Evolutionary conservation across 2,113 vertebrate genomes (phyloP).

Genomic region (Vidua chalybeata): DNA sequence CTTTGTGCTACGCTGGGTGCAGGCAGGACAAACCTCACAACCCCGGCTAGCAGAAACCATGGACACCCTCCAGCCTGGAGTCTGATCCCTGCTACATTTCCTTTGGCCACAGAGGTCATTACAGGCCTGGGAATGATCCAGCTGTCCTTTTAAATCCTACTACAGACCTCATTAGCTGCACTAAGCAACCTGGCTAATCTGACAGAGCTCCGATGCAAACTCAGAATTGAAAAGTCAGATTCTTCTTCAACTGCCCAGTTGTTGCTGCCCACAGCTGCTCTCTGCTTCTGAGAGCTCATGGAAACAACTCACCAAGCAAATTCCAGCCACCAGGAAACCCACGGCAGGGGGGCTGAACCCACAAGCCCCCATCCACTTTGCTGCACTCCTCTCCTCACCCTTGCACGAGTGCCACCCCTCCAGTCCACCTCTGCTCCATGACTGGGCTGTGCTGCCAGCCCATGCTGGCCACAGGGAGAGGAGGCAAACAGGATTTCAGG

Average conservation of each 20-base stretch:
- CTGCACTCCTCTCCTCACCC: not conserved
- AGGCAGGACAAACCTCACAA: not conserved
- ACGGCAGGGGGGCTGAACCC: not conserved
- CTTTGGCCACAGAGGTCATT: not conserved
- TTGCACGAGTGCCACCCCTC: fast-evolving
- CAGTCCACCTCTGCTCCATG: fast-evolving
- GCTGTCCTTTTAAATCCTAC: not conserved
- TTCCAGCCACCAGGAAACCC: not conserved
- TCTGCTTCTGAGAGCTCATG: not conserved
- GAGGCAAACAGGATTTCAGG: not conserved
- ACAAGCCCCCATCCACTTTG: fast-evolving
- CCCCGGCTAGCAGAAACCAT: not conserved
- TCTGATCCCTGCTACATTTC: not conserved
- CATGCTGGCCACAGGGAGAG: not conserved
- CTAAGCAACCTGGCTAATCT: not conserved
- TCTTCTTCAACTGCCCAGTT: fast-evolving
- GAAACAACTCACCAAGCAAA: not conserved
- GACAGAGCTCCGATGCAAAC: not conserved
- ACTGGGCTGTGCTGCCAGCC: not conserved
- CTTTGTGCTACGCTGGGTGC: not conserved
- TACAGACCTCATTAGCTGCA: not conserved
- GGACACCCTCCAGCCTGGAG: not conserved
- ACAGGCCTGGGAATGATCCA: not conserved
- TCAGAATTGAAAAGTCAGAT: not conserved
- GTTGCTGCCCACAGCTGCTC: not conserved